Evolutionary conservation across 2,888 invertebrate species (phyloP).

Genomic region (Sylvicola fuscatus): DNA sequence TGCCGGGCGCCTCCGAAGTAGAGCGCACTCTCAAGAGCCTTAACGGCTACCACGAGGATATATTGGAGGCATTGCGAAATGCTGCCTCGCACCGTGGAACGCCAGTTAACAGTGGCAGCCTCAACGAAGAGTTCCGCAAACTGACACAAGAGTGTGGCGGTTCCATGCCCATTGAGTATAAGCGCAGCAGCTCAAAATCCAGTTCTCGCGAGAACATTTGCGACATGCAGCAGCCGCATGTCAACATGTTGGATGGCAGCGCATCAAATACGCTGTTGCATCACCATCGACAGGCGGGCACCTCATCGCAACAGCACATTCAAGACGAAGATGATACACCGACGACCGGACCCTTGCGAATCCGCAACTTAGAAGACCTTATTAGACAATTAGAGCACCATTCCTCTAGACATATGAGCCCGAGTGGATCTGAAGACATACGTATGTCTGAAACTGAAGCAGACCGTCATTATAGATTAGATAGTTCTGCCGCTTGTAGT

Average conservation of each 20-base stretch:
- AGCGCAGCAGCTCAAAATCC: slow-evolving; percentile 32
- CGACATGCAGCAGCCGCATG: slow-evolving; percentile 41
- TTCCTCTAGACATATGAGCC: slow-evolving; percentile 70
- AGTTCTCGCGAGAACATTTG: slow-evolving; percentile 56
- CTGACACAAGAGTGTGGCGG: slow-evolving; percentile 39
- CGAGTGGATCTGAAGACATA: slow-evolving; percentile 79
- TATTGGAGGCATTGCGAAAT: slow-evolving; percentile 70
- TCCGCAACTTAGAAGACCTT: slow-evolving; percentile 77
- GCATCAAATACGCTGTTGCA: slow-evolving; percentile 14
- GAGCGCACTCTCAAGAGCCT: slow-evolving; percentile 74
- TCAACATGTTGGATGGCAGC: slow-evolving; percentile 25
- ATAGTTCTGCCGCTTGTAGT: slow-evolving; percentile 49
- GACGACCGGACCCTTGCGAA: slow-evolving; percentile 60
- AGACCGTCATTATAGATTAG: slow-evolving; percentile 70
- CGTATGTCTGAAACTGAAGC: slow-evolving; percentile 67
- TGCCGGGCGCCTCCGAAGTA: slow-evolving; percentile 45
- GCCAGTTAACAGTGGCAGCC: slow-evolving; percentile 40
- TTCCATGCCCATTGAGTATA: slow-evolving; percentile 29
- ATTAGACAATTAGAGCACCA: slow-evolving; percentile 77
- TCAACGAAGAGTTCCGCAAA: slow-evolving; percentile 47
- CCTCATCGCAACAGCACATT: slow-evolving; percentile 25
- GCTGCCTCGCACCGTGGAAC: slow-evolving; percentile 54
- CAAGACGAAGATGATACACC: slow-evolving; percentile 58
- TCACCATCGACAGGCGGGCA: slow-evolving; percentile 17
- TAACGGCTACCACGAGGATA: slow-evolving; percentile 83